Evolutionary conservation across 1,140 invertebrate species (phyloP).

Genomic region (Papilio aristodemus): DNA sequence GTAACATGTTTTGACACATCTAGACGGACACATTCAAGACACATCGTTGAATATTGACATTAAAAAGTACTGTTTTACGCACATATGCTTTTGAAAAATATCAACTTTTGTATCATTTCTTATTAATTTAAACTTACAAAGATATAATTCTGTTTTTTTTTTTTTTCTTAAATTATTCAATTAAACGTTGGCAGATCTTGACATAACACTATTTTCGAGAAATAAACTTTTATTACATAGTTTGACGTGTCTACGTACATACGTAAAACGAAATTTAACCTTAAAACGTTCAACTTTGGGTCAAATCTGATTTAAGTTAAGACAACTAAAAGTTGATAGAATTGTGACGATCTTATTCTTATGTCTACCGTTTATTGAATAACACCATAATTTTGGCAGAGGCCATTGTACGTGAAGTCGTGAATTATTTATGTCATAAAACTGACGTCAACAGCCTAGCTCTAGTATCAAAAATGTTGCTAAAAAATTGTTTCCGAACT

Average conservation of each 20-base stretch:
- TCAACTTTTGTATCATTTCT: no score
- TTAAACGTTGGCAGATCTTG: no score
- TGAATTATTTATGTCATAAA: slow-evolving; percentile 28
- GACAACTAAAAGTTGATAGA: slow-evolving; percentile 10
- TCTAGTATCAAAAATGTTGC: slow-evolving; percentile 53
- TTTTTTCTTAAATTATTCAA: no score
- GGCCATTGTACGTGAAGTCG: slow-evolving; percentile 23
- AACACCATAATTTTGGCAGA: slow-evolving; percentile 11
- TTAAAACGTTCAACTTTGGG: slow-evolving; percentile 19
- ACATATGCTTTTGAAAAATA: not conserved
- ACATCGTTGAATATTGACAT: no score
- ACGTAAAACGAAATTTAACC: slow-evolving; percentile 33
- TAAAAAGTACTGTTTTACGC: not conserved
- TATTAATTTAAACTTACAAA: no score
- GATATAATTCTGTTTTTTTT: no score
- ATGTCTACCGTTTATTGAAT: slow-evolving; percentile 11
- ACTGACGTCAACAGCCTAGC: not conserved
- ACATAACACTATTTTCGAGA: no score
- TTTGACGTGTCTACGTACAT: not conserved
- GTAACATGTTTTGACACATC: no score
- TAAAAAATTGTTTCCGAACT: slow-evolving; percentile 55
- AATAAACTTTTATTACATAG: no score
- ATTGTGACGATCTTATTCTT: slow-evolving; percentile 27
- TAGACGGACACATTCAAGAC: no score
- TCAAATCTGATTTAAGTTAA: not conserved